Conservation (phyloP, 2,888 invertebrate species). For the Loripinus fragilis region DNA sequence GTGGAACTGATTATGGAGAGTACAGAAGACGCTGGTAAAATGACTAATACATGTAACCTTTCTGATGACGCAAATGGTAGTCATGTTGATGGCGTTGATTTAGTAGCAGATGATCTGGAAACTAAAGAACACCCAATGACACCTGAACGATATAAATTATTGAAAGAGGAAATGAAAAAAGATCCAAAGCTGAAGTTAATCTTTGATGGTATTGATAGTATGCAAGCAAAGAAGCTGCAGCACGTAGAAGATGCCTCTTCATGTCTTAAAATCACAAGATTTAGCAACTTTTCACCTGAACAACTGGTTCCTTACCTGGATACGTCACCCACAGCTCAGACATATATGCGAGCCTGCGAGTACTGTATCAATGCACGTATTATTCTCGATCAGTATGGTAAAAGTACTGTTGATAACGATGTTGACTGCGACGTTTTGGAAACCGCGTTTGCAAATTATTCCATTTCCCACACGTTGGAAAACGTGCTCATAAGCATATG, state of each 20-base stretch:
- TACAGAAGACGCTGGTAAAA: no score
- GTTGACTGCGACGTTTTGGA: constrained; percentile 17
- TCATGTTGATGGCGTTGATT: no score
- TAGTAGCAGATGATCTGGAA: no score
- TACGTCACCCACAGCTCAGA: background rate
- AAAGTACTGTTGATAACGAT: background rate
- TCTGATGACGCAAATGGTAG: no score
- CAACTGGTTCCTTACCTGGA: background rate
- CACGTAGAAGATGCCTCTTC: background rate
- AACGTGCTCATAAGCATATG: background rate
- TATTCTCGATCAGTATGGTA: background rate
- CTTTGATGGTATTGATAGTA: background rate
- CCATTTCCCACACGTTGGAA: background rate
- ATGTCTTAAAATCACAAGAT: background rate
- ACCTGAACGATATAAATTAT: no score
- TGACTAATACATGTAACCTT: no score
- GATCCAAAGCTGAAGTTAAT: background rate
- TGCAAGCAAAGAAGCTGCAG: background rate
- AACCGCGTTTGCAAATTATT: background rate
- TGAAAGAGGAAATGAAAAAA: no score
- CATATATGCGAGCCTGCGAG: background rate
- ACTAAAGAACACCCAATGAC: no score
- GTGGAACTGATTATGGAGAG: no score
- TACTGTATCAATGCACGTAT: background rate
- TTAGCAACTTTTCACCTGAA: background rate